Evolutionary conservation across 1,140 invertebrate genomes (phyloP).

Genomic region (Trissolcus basalis): DNA sequence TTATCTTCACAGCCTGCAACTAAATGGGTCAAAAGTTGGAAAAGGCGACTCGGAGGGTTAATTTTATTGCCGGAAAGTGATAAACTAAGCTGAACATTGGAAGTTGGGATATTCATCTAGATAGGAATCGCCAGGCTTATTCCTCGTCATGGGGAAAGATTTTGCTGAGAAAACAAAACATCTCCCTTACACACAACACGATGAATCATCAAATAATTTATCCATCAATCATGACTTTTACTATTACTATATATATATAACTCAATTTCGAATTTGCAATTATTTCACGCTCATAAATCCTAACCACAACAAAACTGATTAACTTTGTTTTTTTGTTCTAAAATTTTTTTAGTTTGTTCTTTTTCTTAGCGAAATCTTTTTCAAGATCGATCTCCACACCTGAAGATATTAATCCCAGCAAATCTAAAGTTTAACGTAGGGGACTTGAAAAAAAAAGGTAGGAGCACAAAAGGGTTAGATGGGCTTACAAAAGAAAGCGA

Average conservation of each 20-base stretch:
- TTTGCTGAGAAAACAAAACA: constrained; percentile 24
- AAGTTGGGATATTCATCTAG: constrained; percentile 22
- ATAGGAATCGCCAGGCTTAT: constrained; percentile 48
- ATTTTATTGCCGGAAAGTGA: constrained; percentile 50
- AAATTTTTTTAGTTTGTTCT: constrained; percentile 12
- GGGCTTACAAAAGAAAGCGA: constrained; percentile 32
- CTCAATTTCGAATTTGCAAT: constrained; percentile 25
- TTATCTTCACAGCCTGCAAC: constrained; percentile 28
- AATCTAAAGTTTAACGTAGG: constrained; percentile 14
- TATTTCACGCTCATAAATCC: constrained; percentile 38
- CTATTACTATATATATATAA: constrained; percentile 19
- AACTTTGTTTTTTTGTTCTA: not conserved
- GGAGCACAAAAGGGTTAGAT: constrained; percentile 39
- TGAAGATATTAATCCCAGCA: constrained; percentile 29
- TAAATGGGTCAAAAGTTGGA: constrained; percentile 40
- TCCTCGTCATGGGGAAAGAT: constrained; percentile 10
- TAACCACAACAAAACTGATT: constrained; percentile 3
- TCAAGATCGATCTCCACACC: constrained; percentile 16
- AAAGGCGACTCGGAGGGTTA: constrained; percentile 34
- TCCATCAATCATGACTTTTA: constrained; percentile 35
- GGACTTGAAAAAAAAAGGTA: constrained; percentile 16
- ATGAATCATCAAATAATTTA: constrained; percentile 35
- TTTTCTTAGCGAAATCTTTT: not conserved
- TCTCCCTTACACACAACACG: constrained; percentile 6
- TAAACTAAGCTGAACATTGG: constrained; percentile 32